These are phyloP conservation scores for Prunella fulvescens DNA, from an alignment of 2,113 vertebrate species.

Conservation along the genomic window DNA sequence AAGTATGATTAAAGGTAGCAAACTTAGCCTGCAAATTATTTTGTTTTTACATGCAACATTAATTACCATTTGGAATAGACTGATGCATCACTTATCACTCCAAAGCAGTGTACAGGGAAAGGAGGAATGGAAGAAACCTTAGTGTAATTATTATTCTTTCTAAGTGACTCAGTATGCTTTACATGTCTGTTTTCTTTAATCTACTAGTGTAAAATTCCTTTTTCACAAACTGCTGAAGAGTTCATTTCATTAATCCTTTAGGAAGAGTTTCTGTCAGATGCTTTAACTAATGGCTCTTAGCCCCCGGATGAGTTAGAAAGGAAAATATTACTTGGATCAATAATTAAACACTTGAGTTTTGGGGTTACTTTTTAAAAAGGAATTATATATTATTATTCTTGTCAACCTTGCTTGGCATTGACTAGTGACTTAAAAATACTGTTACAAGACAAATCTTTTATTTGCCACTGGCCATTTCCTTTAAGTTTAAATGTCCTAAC, in stretches of 20 bases:
- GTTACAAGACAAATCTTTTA: conserved; percentile 30
- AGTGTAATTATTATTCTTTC: conserved; percentile 37
- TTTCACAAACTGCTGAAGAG: conserved; percentile 41
- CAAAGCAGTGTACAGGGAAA: not conserved
- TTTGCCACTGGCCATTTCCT: conserved; percentile 26
- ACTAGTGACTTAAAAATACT: conserved; percentile 22
- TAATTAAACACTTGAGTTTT: conserved; percentile 62
- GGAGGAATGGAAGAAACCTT: not conserved
- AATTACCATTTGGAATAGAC: conserved; percentile 21
- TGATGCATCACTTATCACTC: not conserved
- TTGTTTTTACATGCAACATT: not conserved
- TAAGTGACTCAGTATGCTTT: not conserved
- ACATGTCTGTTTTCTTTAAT: conserved; percentile 46
- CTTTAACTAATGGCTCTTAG: conserved; percentile 46
- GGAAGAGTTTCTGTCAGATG: conserved; percentile 47
- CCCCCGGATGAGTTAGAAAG: conserved; percentile 22
- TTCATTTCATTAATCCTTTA: conserved; percentile 62
- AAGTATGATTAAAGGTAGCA: not conserved
- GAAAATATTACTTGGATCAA: conserved; percentile 61
- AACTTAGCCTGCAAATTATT: not conserved
- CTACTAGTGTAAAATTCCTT: conserved; percentile 38
- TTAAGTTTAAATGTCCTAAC: conserved; percentile 24
- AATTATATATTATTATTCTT: conserved; percentile 26
- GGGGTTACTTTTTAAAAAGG: conserved; percentile 6
- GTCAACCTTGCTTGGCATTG: conserved; percentile 23